Conservation (phyloP, 2,113 vertebrate species). For the Carollia perspicillata region DNA sequence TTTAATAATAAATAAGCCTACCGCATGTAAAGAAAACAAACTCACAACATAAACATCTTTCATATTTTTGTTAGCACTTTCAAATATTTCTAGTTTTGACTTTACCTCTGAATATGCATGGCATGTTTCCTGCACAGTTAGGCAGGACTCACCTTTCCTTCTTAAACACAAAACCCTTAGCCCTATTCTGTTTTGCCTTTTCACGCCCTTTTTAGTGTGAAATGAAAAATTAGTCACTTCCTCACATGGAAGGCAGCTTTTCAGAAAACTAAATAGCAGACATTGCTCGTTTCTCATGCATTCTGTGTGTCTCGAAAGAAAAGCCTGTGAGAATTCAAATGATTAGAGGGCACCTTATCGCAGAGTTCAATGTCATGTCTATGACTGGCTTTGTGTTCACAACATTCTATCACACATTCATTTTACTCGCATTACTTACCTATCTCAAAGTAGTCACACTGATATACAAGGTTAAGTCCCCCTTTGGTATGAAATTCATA, state of each 20-base stretch:
- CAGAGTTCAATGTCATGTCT: background rate
- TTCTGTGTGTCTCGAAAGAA: conserved; percentile 67
- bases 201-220: conserved; percentile 81
- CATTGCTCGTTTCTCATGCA: conserved; percentile 76
- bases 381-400: background rate
- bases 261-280: conserved; percentile 76
- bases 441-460: background rate
- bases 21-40: conserved; percentile 72
- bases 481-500: background rate
- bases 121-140: conserved; percentile 47
- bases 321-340: conserved; percentile 68
- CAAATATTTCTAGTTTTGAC: conserved; percentile 48
- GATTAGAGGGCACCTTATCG: conserved; percentile 64
- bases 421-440: background rate
- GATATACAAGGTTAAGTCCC: background rate
- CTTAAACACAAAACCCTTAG: conserved; percentile 46
- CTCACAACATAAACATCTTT: conserved; percentile 54
- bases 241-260: conserved; percentile 78
- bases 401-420: background rate
- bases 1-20: conserved; percentile 70
- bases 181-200: conserved; percentile 71
- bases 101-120: conserved; percentile 46
- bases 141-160: conserved; percentile 56
- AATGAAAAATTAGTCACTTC: conserved; percentile 85
- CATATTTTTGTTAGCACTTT: conserved; percentile 62